Percentiles rank a stretch among this genome's conserved stretches.
These are phyloP conservation scores for Rambutsinella grinnellia DNA, from an alignment of 2,888 invertebrate genomes.

Conservation along the genomic window DNA sequence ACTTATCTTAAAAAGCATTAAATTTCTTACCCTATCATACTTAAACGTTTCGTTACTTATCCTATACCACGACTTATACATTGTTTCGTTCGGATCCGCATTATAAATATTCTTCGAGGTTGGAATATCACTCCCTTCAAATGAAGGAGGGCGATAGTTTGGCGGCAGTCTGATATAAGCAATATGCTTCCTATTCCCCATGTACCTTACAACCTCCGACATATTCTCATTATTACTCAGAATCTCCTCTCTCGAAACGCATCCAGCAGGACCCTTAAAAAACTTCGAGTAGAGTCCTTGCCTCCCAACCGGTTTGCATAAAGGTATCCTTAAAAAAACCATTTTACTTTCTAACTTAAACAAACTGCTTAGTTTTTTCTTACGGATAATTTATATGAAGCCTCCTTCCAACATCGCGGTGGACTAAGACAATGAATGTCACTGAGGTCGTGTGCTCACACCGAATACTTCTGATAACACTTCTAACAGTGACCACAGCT, in stretches of 20 bases:
- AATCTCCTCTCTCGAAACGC: constrained; percentile 22
- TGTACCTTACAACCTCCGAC: background rate
- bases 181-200: background rate
- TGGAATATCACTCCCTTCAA: constrained; percentile 49
- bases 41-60: constrained; percentile 34
- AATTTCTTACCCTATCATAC: constrained; percentile 2
- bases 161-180: constrained; percentile 21
- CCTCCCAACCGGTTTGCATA: constrained; percentile 23
- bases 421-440: constrained; percentile 37
- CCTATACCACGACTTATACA: constrained; percentile 48
- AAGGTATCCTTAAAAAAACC: constrained; percentile 5
- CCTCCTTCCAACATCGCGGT: constrained; percentile 39
- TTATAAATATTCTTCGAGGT: constrained; percentile 58
- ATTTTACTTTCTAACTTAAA: background rate
- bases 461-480: constrained; percentile 20
- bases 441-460: constrained; percentile 32
- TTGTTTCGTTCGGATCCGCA: constrained; percentile 54
- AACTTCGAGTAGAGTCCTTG: constrained; percentile 22
- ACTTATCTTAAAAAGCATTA: background rate
- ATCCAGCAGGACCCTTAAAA: background rate
- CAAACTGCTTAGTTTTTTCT: background rate
- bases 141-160: constrained; percentile 63
- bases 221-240: background rate
- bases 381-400: constrained; percentile 42
- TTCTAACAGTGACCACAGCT: constrained; percentile 29